Base-by-base conservation (phyloP, 2,113 vertebrate genomes). In the Rhinoderma darwinii region DNA sequence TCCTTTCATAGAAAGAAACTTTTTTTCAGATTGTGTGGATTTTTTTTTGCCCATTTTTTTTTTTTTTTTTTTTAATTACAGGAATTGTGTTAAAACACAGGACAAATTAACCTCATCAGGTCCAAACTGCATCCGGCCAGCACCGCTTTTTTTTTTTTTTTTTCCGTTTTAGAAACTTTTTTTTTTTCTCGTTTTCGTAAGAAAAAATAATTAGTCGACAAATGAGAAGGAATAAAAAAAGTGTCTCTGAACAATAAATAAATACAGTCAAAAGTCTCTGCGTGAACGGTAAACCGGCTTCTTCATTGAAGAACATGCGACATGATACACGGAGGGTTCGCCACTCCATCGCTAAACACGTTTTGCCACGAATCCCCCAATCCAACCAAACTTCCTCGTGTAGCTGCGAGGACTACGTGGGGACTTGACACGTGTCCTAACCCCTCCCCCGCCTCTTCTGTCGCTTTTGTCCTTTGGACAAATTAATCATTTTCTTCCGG, bases 1-100 rank as follows among this genome's bases (percentile, higher is more conserved):
- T 96, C 95, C 95, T 96, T 96, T 95, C 94, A 95, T 93, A 95
- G 93, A 96, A 96, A 96, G 94, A 96, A 96, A 94, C 95, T 93
- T 93, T 32, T 30, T 47, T 47, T 30, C n/a, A 5, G 61, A 66
- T 66, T 66, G 30, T 11, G 4, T 94, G 89, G n/a, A n/a, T n/a
- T n/a, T 94, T 93, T 93, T 93, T 50, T 4, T 51, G n/a, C n/a
- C n/a, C n/a, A n/a, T 77, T 30, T 8, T 92, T 93, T 93, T 32
- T 30, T 20, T 43, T 51, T 37, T 92, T 93, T 96, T 92, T 92
- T 93, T 95, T 93, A 95, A 92, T 94, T 94, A 95, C 92, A 96
- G 95, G 93, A 95, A 95, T 94, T 92, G 93, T 95, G 94, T 94
- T 94, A 95, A 93, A 94, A 94, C 92, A 93, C 92, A 94, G 93